These are phyloP conservation scores for Euspilapteryx auroguttella DNA, from an alignment of 2,888 invertebrate genomes.

Conservation along the genomic window DNA sequence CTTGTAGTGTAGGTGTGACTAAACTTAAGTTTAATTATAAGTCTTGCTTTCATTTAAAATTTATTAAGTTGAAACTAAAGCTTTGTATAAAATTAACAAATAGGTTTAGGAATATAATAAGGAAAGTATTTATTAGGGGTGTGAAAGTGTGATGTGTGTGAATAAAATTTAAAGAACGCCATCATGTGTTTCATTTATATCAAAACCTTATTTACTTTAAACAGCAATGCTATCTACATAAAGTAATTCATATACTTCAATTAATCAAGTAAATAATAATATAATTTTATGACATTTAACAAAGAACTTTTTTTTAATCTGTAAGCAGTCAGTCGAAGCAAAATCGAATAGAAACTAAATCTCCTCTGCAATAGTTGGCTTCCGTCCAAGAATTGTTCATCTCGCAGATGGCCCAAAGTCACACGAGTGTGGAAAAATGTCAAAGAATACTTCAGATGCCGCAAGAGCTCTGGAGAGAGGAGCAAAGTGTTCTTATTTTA, in stretches of 20 bases:
- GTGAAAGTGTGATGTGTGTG: constrained; percentile 35
- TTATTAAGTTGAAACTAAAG: constrained; percentile 59
- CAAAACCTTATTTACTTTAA: not conserved
- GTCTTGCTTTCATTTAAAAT: constrained; percentile 13
- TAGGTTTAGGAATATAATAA: constrained; percentile 27
- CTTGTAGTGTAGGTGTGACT: not conserved
- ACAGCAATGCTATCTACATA: too few species aligned
- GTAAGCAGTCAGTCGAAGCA: too few species aligned
- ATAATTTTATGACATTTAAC: too few species aligned
- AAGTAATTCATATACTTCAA: too few species aligned
- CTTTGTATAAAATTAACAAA: constrained; percentile 60
- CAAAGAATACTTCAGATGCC: too few species aligned
- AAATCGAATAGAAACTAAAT: constrained; percentile 6
- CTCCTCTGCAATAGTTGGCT: constrained; percentile 4
- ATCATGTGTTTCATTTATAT: constrained; percentile 10
- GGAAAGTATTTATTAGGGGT: constrained; percentile 26
- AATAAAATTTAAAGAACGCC: constrained; percentile 18
- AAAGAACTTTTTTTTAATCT: too few species aligned
- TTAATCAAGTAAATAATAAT: too few species aligned
- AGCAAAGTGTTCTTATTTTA: too few species aligned
- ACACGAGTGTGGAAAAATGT: too few species aligned
- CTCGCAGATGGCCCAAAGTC: too few species aligned
- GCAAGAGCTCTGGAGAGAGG: too few species aligned
- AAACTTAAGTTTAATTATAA: constrained; percentile 9
- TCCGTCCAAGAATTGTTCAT: constrained; percentile 1